Percentiles rank a stretch among this genome's conserved stretches.
Conservation (phyloP, 2,113 vertebrate species). For the Danionella cerebrum region DNA sequence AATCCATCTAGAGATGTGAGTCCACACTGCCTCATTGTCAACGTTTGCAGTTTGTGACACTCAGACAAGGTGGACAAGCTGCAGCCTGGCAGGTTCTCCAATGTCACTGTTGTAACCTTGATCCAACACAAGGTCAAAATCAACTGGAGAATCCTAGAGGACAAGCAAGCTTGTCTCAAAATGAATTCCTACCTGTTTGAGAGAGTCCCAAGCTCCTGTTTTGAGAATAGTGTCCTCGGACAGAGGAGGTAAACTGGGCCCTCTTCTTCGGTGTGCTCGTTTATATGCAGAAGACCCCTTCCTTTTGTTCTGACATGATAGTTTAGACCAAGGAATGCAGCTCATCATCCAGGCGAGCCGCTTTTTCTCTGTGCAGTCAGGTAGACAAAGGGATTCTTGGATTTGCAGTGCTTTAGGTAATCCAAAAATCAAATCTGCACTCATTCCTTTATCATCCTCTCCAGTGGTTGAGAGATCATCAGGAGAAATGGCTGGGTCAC, state of each 20-base stretch:
- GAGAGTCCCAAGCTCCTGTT: constrained; percentile 57
- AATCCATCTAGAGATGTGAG: constrained; percentile 73
- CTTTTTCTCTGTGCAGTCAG: constrained; percentile 66
- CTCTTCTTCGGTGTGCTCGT: constrained; percentile 41
- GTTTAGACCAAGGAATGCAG: constrained; percentile 73
- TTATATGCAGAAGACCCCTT: constrained; percentile 54
- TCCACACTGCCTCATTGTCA: constrained; percentile 75
- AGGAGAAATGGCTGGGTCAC: not conserved
- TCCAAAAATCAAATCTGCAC: not conserved
- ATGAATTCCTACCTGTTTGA: constrained; percentile 69
- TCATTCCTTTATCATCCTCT: not conserved
- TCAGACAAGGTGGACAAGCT: constrained; percentile 70
- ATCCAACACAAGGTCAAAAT: not conserved
- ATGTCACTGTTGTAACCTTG: constrained; percentile 69
- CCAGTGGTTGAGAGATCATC: not conserved
- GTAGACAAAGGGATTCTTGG: constrained; percentile 35
- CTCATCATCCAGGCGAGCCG: constrained; percentile 75
- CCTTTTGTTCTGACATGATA: constrained; percentile 62
- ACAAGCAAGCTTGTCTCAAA: not conserved
- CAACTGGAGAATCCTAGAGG: not conserved
- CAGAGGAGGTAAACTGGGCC: constrained; percentile 59
- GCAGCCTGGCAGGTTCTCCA: constrained; percentile 76
- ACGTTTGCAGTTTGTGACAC: constrained; percentile 70
- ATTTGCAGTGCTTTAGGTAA: not conserved
- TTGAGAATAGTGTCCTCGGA: constrained; percentile 61